Conservation (phyloP, 2,888 invertebrate genomes). For the Sturmia bella region DNA sequence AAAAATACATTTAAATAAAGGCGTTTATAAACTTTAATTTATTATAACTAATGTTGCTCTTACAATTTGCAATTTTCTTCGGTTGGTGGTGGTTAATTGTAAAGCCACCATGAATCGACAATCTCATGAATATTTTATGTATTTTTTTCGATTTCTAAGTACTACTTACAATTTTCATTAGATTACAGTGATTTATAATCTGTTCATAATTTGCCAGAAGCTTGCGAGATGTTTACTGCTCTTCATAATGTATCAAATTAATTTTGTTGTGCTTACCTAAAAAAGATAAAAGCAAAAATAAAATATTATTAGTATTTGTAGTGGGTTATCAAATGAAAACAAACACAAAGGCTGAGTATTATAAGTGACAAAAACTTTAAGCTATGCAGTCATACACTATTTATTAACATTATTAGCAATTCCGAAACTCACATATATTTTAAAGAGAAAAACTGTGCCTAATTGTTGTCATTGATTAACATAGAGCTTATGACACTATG, state of each 20-base stretch:
- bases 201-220: constrained; percentile 58
- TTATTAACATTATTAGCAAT: constrained; percentile 1
- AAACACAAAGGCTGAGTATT: constrained; percentile 6
- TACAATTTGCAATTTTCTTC: constrained; percentile 34
- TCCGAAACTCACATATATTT: constrained; percentile 9
- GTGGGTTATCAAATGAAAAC: not conserved
- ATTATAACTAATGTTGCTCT: constrained; percentile 56
- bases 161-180: constrained; percentile 62
- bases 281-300: constrained; percentile 35
- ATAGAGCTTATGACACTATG: no score
- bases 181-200: constrained; percentile 47
- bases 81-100: constrained; percentile 41
- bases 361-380: constrained; percentile 14
- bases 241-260: not conserved
- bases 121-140: constrained; percentile 63
- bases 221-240: constrained; percentile 6
- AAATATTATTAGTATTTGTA: not conserved
- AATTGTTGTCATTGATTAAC: no score
- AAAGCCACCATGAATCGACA: constrained; percentile 21
- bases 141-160: constrained; percentile 46
- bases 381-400: constrained; percentile 47
- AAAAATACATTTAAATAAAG: constrained; percentile 58
- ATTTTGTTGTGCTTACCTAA: constrained; percentile 56
- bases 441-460: no score
- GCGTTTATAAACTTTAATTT: constrained; percentile 61